Evolutionary conservation across 2,888 invertebrate species (phyloP).

Genomic region (Nymphalis urticae): DNA sequence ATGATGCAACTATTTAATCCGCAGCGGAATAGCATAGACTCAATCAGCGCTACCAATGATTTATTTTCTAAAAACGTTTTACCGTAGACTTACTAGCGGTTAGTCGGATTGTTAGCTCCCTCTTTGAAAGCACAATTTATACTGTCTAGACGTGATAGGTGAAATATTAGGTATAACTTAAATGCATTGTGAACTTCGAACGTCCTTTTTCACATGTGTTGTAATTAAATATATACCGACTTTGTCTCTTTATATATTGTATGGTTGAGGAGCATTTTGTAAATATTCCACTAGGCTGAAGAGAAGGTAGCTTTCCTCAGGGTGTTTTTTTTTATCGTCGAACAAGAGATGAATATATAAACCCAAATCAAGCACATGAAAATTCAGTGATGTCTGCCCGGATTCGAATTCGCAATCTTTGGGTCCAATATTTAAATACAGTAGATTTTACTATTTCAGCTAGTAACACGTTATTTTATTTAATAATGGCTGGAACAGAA

Average conservation of each 20-base stretch:
- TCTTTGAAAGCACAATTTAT: conserved; percentile 49
- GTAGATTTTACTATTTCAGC: not conserved
- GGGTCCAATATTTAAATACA: too few relatives aligned
- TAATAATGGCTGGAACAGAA: not conserved
- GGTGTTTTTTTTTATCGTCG: too few relatives aligned
- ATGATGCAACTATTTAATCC: not conserved
- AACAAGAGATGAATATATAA: too few relatives aligned
- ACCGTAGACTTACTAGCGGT: conserved; percentile 40
- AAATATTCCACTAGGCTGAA: too few relatives aligned
- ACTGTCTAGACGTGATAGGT: conserved; percentile 50
- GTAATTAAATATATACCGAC: not conserved
- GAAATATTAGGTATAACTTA: conserved; percentile 44
- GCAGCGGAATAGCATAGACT: conserved; percentile 26
- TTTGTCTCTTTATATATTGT: too few relatives aligned
- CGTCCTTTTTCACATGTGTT: conserved; percentile 12
- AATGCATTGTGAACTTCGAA: conserved; percentile 13
- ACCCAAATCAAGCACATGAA: too few relatives aligned
- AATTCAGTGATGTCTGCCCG: too few relatives aligned
- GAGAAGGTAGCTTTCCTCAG: too few relatives aligned
- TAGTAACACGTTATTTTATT: not conserved
- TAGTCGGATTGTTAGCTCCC: conserved; percentile 44
- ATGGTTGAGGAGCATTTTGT: too few relatives aligned
- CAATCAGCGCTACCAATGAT: conserved; percentile 37
- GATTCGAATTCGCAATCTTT: too few relatives aligned
- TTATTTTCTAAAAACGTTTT: conserved; percentile 40